Percentiles rank a stretch among this genome's conserved stretches.
Conservation (phyloP, 2,888 invertebrate genomes). For the Mylabris sibirica region DNA sequence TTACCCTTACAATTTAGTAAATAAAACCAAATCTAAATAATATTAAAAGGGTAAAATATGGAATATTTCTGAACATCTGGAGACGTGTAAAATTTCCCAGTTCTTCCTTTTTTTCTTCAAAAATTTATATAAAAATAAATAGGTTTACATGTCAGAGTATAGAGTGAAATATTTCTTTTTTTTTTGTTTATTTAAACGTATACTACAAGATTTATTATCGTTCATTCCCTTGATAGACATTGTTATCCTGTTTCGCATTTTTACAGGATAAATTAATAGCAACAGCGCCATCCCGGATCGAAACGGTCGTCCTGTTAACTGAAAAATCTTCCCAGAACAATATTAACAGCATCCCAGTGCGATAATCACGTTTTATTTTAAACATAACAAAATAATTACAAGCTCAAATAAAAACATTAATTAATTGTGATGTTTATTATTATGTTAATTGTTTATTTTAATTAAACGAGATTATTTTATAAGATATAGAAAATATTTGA, state of each 20-base stretch:
- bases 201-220: background rate
- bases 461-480: constrained; percentile 1
- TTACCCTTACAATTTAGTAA: no score
- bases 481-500: background rate
- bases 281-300: constrained; percentile 37
- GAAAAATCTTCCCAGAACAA: background rate
- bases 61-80: no score
- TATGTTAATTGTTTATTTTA: constrained; percentile 8
- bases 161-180: no score
- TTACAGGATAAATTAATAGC: background rate
- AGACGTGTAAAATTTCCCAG: no score
- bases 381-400: background rate
- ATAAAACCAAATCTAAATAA: no score
- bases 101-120: no score
- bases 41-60: no score
- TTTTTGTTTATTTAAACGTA: no score
- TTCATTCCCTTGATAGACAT: background rate
- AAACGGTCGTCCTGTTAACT: constrained; percentile 26
- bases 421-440: constrained; percentile 12
- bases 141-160: no score
- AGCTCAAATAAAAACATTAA: background rate
- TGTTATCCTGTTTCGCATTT: background rate
- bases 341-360: constrained; percentile 31
- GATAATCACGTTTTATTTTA: constrained; percentile 18
- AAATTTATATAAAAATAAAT: no score